Evolutionary conservation across 2,888 invertebrate genomes (phyloP).

Genomic region (Chrysolina americana): DNA sequence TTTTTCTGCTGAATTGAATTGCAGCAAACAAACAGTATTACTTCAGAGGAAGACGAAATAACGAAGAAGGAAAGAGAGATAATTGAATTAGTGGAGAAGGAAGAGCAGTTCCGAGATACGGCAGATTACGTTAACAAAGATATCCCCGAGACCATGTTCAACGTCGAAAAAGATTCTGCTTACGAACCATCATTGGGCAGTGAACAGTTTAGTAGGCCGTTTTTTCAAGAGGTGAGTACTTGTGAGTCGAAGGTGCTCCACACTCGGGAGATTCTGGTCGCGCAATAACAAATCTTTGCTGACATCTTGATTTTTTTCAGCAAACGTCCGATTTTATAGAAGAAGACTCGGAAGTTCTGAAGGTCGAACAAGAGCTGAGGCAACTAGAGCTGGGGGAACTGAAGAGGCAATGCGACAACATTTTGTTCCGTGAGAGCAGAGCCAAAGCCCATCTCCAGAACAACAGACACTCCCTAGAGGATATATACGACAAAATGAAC

Average conservation of each 20-base stretch:
- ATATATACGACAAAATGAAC: slow-evolving; percentile 64
- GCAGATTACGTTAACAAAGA: slow-evolving; percentile 50
- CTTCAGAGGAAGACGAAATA: slow-evolving; percentile 86
- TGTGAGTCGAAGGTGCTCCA: too few relatives aligned
- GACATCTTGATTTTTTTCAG: slow-evolving; percentile 40
- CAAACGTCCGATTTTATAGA: slow-evolving; percentile 60
- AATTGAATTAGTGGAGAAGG: slow-evolving; percentile 76
- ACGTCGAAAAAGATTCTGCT: slow-evolving; percentile 37
- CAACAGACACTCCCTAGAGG: slow-evolving; percentile 66
- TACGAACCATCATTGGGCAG: slow-evolving; percentile 60
- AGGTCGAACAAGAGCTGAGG: slow-evolving; percentile 84
- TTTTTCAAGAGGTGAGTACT: slow-evolving; percentile 59
- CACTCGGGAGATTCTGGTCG: too few relatives aligned
- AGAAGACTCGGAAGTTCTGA: slow-evolving; percentile 73
- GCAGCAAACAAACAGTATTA: slow-evolving; percentile 76
- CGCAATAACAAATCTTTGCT: too few relatives aligned
- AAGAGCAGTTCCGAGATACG: slow-evolving; percentile 74
- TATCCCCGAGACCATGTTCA: slow-evolving; percentile 25
- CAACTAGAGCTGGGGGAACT: slow-evolving; percentile 85
- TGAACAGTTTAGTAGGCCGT: slow-evolving; percentile 61
- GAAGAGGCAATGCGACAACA: slow-evolving; percentile 81
- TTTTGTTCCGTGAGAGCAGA: slow-evolving; percentile 77
- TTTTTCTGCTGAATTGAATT: too few relatives aligned
- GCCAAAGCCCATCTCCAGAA: slow-evolving; percentile 66
- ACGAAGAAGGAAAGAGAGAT: slow-evolving; percentile 78